phyloP scores from a whole-genome alignment of 2,113 vertebrate species.

The Paedocypris sp. region DNA sequence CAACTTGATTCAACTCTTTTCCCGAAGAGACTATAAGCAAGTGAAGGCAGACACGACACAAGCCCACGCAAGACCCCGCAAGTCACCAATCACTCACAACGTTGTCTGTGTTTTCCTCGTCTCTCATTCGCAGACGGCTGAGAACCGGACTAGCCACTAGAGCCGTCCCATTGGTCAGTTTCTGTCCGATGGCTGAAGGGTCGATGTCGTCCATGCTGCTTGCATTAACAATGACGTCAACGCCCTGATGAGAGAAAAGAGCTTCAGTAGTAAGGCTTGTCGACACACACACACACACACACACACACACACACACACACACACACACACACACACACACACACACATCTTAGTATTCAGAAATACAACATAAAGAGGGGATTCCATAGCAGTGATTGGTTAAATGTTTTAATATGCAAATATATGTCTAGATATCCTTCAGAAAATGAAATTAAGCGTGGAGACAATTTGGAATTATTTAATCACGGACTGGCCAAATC shows the following conservation, averaged over 20 bases:
- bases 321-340: constrained; percentile 3
- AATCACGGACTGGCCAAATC: too few relatives aligned
- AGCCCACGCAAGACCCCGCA: neutral
- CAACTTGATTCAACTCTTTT: constrained; percentile 11
- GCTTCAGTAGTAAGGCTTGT: constrained; percentile 9
- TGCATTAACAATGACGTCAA: constrained; percentile 85
- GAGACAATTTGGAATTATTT: too few relatives aligned
- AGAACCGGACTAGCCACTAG: constrained; percentile 81
- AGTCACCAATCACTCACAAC: constrained; percentile 59
- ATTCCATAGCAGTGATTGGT: too few relatives aligned
- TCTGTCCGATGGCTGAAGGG: constrained; percentile 80
- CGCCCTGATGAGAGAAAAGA: constrained; percentile 60
- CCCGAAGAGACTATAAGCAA: neutral
- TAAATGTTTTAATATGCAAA: too few relatives aligned
- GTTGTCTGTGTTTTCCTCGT: constrained; percentile 68
- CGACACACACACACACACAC: constrained; percentile 11
- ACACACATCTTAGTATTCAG: constrained; percentile 13
- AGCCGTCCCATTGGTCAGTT: constrained; percentile 80
- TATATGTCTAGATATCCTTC: too few relatives aligned
- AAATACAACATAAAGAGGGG: too few relatives aligned
- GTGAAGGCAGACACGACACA: too few relatives aligned
- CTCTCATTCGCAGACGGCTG: constrained; percentile 77
- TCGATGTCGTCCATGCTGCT: constrained; percentile 95
- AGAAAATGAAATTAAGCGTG: too few relatives aligned
- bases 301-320: constrained; percentile 4